Base-by-base conservation (phyloP, 2,797 vertebrate genomes). In the Poeciliopsis infans region DNA sequence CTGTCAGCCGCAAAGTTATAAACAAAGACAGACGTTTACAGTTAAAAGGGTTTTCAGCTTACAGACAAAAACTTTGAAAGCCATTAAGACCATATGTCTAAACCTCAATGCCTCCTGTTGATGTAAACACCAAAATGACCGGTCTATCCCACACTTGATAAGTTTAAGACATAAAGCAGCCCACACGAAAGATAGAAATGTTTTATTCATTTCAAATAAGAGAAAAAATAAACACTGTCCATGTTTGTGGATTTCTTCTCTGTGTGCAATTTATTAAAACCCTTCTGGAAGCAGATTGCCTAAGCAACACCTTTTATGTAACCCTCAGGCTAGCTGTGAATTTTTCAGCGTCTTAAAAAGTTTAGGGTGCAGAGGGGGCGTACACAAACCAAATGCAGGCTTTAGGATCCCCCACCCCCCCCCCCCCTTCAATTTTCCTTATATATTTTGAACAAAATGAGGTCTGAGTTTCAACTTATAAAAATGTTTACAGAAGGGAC, bases 211-310 rank as follows among this genome's bases (percentile, higher is more conserved):
- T 90, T 86, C 84, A 86, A 92, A 87, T 93, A 91, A 89, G 83
- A 88, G 15, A 85, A 88, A 83, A 89, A 77, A 84, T 66, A 90
- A 86, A 82, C 46, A 45, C 47, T 11, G 73, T 78, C 84, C 79
- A 61, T 83, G 69, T 87, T 77, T 45, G 74, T 25, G 16, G 49
- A 39, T 69, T 78, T 85, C 83, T 84, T 89, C 72, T 85, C 72
- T 43, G 61, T 83, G 47, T 84, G 90, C 88, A 85, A 83, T 93
- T 93, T 91, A 92, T 92, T 85, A 90, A 93, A 92, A 83, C 87
- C 86, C 87, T 88, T 85, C 89, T 88, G 91, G 91, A 93, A 94
- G 92, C 91, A 94, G 89, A 93, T 87, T 94, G 88, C 87, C 71
- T 80, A 83, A 86, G 87, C 82, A 91, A 90, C 88, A 91, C 86